These are phyloP conservation scores for Noctilio leporinus DNA, from an alignment of 2,113 vertebrate genomes.

Conservation along the genomic window DNA sequence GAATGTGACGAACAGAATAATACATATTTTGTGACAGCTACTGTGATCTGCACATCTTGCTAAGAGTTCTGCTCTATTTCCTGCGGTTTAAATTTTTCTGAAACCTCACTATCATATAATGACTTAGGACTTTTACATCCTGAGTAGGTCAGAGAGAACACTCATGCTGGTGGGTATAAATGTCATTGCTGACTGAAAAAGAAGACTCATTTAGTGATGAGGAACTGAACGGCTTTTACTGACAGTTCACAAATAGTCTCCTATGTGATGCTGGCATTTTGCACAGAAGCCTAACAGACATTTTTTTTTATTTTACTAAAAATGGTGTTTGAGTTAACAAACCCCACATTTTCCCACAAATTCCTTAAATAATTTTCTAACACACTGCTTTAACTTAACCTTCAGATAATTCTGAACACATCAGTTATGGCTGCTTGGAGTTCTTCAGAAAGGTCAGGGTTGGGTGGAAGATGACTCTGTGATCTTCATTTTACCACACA, in stretches of 20 bases:
- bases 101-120: neutral
- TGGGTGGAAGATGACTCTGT: neutral
- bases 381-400: neutral
- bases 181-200: neutral
- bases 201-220: neutral
- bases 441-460: neutral
- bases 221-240: neutral
- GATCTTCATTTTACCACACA: neutral
- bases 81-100: neutral
- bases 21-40: neutral
- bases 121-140: conserved; percentile 25
- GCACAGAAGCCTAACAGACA: neutral
- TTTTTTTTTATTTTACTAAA: neutral
- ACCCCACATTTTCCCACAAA: neutral
- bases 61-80: conserved; percentile 5
- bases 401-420: neutral
- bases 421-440: neutral
- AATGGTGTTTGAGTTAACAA: neutral
- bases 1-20: neutral
- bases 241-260: neutral
- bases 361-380: neutral
- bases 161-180: neutral
- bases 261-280: neutral
- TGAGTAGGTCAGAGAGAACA: neutral
- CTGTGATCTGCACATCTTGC: neutral